These are phyloP conservation scores for Poecile montanus DNA, from an alignment of 2,797 vertebrate genomes.

Conservation along the genomic window DNA sequence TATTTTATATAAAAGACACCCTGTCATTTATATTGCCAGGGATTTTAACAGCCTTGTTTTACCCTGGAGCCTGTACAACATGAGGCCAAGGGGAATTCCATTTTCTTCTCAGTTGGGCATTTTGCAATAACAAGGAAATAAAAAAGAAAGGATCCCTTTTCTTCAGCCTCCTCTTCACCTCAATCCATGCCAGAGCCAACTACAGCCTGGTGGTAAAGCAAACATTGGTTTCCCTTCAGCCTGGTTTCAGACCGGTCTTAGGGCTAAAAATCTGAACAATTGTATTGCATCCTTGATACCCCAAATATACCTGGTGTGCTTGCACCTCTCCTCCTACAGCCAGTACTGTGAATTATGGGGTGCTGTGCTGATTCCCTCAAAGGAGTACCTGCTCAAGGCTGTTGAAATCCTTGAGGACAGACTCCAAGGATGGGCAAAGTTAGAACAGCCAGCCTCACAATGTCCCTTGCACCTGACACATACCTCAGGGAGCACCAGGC, in stretches of 20 bases:
- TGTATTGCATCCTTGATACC: neutral
- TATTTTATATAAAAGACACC: neutral
- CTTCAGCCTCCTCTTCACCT: neutral
- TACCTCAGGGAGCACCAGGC: rapidly evolving
- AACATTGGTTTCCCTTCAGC: neutral
- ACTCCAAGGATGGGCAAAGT: neutral
- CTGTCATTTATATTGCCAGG: neutral
- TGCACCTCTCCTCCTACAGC: neutral
- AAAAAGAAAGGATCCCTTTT: neutral
- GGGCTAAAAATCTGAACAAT: neutral
- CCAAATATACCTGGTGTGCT: neutral
- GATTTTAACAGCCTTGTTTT: neutral
- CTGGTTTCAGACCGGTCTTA: neutral
- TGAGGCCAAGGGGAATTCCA: neutral
- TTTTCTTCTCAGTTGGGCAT: neutral
- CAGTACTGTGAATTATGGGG: neutral
- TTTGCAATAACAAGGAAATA: neutral
- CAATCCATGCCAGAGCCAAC: neutral
- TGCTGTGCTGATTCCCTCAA: neutral
- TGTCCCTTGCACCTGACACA: rapidly evolving
- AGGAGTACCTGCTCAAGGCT: rapidly evolving
- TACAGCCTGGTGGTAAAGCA: neutral
- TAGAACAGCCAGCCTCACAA: neutral
- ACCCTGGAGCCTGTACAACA: rapidly evolving
- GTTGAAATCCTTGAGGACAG: neutral